These are phyloP conservation scores for Peromyscus attwateri DNA, from an alignment of 2,797 vertebrate species.

Conservation along the genomic window DNA sequence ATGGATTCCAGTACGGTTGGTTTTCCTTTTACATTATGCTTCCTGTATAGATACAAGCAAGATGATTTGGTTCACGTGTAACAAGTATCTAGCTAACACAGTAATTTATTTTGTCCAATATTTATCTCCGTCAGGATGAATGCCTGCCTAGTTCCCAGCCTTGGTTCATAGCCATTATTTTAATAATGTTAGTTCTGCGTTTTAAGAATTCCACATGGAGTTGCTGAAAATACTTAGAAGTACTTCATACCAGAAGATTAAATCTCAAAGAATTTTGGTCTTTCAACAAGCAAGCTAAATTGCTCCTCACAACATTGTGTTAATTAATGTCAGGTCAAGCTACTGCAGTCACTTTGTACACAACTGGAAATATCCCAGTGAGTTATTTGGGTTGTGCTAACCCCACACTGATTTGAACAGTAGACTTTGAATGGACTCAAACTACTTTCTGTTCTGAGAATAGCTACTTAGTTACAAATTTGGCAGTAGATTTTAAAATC, in stretches of 20 bases:
- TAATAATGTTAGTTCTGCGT: slow-evolving; percentile 77
- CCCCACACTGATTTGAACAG: slow-evolving; percentile 49
- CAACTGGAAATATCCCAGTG: slow-evolving; percentile 67
- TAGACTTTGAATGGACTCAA: slow-evolving; percentile 52
- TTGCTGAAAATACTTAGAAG: slow-evolving; percentile 78
- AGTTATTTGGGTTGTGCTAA: slow-evolving; percentile 48
- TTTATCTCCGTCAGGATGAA: slow-evolving; percentile 73
- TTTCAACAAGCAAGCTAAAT: slow-evolving; percentile 74
- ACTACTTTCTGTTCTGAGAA: slow-evolving; percentile 62
- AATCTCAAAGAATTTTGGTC: slow-evolving; percentile 74
- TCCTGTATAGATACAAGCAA: slow-evolving; percentile 72
- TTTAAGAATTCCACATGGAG: slow-evolving; percentile 77
- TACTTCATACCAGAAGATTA: slow-evolving; percentile 75
- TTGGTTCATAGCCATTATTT: slow-evolving; percentile 73
- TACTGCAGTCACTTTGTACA: slow-evolving; percentile 65
- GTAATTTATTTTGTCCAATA: slow-evolving; percentile 56
- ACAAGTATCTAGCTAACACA: slow-evolving; percentile 66
- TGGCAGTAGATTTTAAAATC: slow-evolving; percentile 58
- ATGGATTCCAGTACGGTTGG: slow-evolving; percentile 61
- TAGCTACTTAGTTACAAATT: slow-evolving; percentile 54
- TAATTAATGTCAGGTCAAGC: slow-evolving; percentile 79
- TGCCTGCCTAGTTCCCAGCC: slow-evolving; percentile 32
- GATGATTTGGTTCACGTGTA: slow-evolving; percentile 57
- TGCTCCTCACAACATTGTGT: slow-evolving; percentile 74
- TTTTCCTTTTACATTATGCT: slow-evolving; percentile 62